These are phyloP conservation scores for Regulus satrapa DNA, from an alignment of 2,113 vertebrate genomes.

Conservation along the genomic window DNA sequence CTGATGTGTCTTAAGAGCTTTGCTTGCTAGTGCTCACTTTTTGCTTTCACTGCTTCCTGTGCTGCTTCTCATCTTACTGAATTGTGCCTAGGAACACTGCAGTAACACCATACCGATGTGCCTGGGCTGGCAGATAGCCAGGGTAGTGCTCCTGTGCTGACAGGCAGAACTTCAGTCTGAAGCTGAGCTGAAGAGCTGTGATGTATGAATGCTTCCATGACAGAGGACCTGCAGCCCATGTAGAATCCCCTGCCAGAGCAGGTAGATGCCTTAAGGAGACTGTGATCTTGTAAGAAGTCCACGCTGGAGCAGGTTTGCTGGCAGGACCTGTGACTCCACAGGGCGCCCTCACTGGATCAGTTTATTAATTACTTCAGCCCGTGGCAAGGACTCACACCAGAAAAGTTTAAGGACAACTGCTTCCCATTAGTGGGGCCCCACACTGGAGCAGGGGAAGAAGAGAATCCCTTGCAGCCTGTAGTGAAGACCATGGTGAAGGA, in stretches of 20 bases:
- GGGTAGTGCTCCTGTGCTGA: too few relatives aligned
- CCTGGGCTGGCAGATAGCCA: neutral
- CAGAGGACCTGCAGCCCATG: neutral
- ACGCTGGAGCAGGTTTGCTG: neutral
- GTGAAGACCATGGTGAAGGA: neutral
- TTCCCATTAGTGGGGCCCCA: neutral
- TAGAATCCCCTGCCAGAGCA: neutral
- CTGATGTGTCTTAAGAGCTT: neutral
- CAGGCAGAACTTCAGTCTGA: neutral
- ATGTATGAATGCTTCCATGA: neutral
- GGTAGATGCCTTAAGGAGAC: neutral
- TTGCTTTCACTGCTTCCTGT: neutral
- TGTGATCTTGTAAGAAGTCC: neutral
- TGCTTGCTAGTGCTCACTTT: neutral
- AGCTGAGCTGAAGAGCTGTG: neutral
- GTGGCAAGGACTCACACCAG: accelerated
- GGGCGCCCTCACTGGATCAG: neutral
- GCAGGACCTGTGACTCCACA: neutral
- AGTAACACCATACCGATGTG: neutral
- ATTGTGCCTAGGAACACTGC: neutral
- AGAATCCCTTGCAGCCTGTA: neutral
- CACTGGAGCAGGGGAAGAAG: neutral
- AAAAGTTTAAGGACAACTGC: neutral
- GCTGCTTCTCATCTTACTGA: neutral
- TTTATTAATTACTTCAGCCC: neutral